Conservation (phyloP, 2,888 invertebrate genomes). For the Leptothorax acervorum region DNA sequence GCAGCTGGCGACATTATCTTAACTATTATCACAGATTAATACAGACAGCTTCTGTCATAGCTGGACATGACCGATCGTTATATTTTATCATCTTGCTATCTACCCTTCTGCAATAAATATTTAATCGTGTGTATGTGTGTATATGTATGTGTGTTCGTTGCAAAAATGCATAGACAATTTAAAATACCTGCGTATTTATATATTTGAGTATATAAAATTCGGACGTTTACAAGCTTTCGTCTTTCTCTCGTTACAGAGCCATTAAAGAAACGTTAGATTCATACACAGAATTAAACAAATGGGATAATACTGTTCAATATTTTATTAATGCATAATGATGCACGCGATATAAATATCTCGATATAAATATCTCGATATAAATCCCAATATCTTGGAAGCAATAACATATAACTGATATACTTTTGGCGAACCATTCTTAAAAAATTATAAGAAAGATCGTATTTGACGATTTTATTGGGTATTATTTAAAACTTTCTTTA, state of each 20-base stretch:
- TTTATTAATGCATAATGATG: slow-evolving; percentile 27
- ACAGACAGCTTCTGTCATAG: slow-evolving; percentile 82
- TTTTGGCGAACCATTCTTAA: background rate
- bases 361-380: background rate
- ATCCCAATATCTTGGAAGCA: slow-evolving; percentile 19
- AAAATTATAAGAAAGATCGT: background rate
- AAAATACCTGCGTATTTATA: slow-evolving; percentile 28
- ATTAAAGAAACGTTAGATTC: slow-evolving; percentile 22
- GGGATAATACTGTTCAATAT: slow-evolving; percentile 44
- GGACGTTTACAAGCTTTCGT: slow-evolving; percentile 31
- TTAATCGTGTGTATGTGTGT: background rate
- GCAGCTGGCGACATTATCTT: slow-evolving; percentile 78
- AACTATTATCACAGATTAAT: slow-evolving; percentile 85
- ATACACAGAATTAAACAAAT: slow-evolving; percentile 40
- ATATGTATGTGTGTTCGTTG: background rate
- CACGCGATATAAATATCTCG: slow-evolving; percentile 10
- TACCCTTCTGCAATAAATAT: slow-evolving; percentile 57
- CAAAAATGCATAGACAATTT: slow-evolving; percentile 43
- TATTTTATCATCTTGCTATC: slow-evolving; percentile 52
- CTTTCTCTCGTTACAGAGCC: slow-evolving; percentile 23
- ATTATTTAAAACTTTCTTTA: slow-evolving; percentile 24
- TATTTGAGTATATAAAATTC: slow-evolving; percentile 34
- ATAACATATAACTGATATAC: slow-evolving; percentile 2
- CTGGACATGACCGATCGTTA: slow-evolving; percentile 73
- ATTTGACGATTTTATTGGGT: background rate